Base-by-base conservation (phyloP, 2,797 vertebrate species). In the Masticophis lateralis region DNA sequence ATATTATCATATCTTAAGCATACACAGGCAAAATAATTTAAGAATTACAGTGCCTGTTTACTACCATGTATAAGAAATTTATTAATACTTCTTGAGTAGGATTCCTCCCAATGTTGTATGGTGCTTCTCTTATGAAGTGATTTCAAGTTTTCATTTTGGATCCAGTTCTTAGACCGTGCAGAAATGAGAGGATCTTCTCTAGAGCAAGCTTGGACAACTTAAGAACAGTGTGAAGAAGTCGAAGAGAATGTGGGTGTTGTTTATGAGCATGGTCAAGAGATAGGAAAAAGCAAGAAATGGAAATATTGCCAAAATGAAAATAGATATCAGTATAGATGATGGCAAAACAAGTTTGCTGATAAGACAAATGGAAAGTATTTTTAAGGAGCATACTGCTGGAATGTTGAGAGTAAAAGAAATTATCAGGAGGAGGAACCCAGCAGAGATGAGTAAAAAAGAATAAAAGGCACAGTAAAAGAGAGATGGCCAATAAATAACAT, bases 61-160 rank as follows among this genome's bases (percentile, higher is more conserved):
- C 20, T 74, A 9, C 37, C 55, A 83, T 37, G 43, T 28, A 28
- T 57, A 86, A 91, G 55, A 27, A 83, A 60, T 13, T 55, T 28
- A 25, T 83, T 61, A 25, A 87, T 55, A 91, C 16, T 59, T 53
- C 51, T 51, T n/a, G 2, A 57, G 10, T 74, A 56, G 51, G 47
- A 60, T n/a, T 88, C n/a, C 20, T 69, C 25, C 2, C 53, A 88
- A 4, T 53, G 37, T 69, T 92, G 25, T 83, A n/a, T 59, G 57
- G 37, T 51, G 16, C 74, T 86, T 28, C 32, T 91, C 53, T 91
- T n/a, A 53, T 53, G 43, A 51, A 61, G 57, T 61, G 18, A 18
- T 86, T 91, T 87, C 47, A 87, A 8, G 47, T 61, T 91, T 59
- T 86, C 28, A 55, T 61, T 86, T 91, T 91, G 91, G 59, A 87